phyloP scores from a whole-genome alignment of 2,888 invertebrate genomes.

The Himalopsyche tibetana region DNA sequence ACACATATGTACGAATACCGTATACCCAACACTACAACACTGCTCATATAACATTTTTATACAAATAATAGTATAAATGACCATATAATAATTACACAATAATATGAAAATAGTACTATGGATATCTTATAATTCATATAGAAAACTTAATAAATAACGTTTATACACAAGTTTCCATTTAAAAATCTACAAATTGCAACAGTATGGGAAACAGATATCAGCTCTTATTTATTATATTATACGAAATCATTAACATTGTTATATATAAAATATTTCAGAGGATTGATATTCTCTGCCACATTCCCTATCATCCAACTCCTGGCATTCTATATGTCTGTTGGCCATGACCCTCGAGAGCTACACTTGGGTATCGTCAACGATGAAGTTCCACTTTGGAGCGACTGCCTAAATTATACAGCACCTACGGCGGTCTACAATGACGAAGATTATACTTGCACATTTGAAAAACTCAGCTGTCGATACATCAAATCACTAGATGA shows the following conservation, averaged over 20 bases:
- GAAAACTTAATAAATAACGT: too few relatives aligned
- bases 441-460: slow-evolving; percentile 73
- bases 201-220: too few relatives aligned
- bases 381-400: slow-evolving; percentile 78
- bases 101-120: too few relatives aligned
- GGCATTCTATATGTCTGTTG: slow-evolving; percentile 88
- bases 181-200: too few relatives aligned
- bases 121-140: too few relatives aligned
- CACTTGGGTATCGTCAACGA: slow-evolving; percentile 87
- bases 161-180: too few relatives aligned
- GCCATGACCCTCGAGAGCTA: slow-evolving; percentile 84
- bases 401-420: slow-evolving; percentile 70
- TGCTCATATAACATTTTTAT: too few relatives aligned
- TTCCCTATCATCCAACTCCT: slow-evolving; percentile 89
- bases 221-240: neutral
- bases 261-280: slow-evolving; percentile 76
- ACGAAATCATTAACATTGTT: neutral
- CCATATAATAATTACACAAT: too few relatives aligned
- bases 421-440: slow-evolving; percentile 71
- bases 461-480: slow-evolving; percentile 79
- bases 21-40: too few relatives aligned
- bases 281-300: slow-evolving; percentile 86
- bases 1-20: too few relatives aligned
- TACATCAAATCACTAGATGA: slow-evolving; percentile 79
- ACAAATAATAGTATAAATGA: too few relatives aligned